Conservation (phyloP, 2,113 vertebrate genomes). For the Steatornis caripensis region DNA sequence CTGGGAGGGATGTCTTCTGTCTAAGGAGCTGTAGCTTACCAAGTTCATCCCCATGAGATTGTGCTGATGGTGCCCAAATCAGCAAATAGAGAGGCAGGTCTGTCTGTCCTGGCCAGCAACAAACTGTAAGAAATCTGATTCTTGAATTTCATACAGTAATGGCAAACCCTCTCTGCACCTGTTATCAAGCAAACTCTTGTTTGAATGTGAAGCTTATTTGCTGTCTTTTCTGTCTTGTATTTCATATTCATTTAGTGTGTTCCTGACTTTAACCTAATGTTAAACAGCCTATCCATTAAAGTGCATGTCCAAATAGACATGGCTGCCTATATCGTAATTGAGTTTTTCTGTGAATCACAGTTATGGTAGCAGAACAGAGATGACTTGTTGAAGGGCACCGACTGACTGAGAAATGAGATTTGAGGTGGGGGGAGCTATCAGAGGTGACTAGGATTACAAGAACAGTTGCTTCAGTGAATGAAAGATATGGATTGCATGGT, state of each 20-base stretch:
- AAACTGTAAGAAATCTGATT: not conserved
- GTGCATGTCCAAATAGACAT: not conserved
- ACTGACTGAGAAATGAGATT: not conserved
- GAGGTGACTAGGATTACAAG: not conserved
- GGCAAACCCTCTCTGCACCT: not conserved
- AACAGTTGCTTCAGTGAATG: not conserved
- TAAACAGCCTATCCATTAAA: not conserved
- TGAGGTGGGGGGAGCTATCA: not conserved
- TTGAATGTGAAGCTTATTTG: not conserved
- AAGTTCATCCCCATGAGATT: not conserved
- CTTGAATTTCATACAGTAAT: not conserved
- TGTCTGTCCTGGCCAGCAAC: not conserved
- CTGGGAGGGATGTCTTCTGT: not conserved
- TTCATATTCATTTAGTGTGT: not conserved
- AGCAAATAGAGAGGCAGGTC: not conserved
- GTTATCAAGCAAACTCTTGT: not conserved
- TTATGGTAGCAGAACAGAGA: not conserved
- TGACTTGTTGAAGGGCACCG: not conserved
- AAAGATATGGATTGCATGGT: not conserved
- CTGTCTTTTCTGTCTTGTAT: not conserved
- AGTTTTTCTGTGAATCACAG: not conserved
- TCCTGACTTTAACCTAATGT: not conserved
- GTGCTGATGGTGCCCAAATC: not conserved
- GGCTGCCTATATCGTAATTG: not conserved
- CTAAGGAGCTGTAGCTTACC: not conserved